Base-by-base conservation (phyloP, 2,797 vertebrate genomes). In the Eospalax fontanierii region DNA sequence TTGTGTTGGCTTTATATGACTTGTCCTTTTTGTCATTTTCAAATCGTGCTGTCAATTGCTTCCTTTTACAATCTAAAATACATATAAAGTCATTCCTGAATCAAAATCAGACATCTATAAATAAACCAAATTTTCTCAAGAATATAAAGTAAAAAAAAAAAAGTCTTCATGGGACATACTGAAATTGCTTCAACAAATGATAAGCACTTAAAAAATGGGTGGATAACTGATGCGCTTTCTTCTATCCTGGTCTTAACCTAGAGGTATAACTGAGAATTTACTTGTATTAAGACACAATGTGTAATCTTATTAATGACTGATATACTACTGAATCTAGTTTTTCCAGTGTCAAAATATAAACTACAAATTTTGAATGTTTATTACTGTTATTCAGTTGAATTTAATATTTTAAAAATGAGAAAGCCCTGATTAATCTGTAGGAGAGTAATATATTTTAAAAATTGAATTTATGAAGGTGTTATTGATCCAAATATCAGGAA, bases 61-160 rank as follows among this genome's bases (percentile, higher is more conserved):
- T 50, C 5, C 10, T 63, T 76, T 90, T 76, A 0, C 68, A 50
- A 40, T 11, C 38, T 33, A 54, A 91, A 85, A 43, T 6, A n/a
- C 33, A 33, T 86, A 68, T 86, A 68, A 85, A 75, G 71, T 59
- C 33, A 0, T 84, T 90, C 85, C 71, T 92, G 59, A 92, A 86
- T 89, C 75, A 78, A 79, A 28, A 4, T 78, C 35, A 93, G 12
- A 35, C 9, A 71, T 24, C 14, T 73, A 35, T 38, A 85, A 80
- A 59, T 59, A 61, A 93, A 84, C 8, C 26, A 70, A 61, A 54
- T 66, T 24, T 18, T 4, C 50, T 70, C 19, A 79, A 63, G 73
- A 74, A 14, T 30, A n/a, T 12, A 80, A 86, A 71, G 28, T 40
- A 5, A 59, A 46, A 35, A n/a, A 35, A n/a, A 19, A 84, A 85